Evolutionary conservation across 2,888 invertebrate species (phyloP).

Genomic region (Stenodera caucasica): DNA sequence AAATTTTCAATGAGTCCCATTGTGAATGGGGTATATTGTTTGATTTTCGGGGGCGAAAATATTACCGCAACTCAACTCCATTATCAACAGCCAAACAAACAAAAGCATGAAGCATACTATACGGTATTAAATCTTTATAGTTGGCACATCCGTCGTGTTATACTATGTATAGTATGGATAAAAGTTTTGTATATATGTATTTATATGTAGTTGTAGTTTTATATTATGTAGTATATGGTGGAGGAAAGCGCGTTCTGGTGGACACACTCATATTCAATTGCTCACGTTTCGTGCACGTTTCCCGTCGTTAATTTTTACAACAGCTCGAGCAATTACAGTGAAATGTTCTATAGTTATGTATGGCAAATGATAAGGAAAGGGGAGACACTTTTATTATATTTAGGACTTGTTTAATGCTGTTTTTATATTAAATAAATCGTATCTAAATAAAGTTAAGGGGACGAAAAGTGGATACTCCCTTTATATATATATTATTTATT

Average conservation of each 20-base stretch:
- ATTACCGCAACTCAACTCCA: slow-evolving; percentile 31
- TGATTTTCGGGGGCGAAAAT: slow-evolving; percentile 28
- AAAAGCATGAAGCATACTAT: slow-evolving; percentile 36
- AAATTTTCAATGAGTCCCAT: too few relatives aligned
- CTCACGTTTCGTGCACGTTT: slow-evolving; percentile 54
- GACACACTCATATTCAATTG: slow-evolving; percentile 54
- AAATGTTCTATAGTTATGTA: slow-evolving; percentile 40
- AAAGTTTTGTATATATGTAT: slow-evolving; percentile 3
- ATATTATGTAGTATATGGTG: slow-evolving; percentile 9
- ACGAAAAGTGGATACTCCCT: too few relatives aligned
- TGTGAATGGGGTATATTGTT: too few relatives aligned
- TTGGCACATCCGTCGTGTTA: slow-evolving; percentile 40
- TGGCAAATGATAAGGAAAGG: slow-evolving; percentile 34
- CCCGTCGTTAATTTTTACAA: slow-evolving; percentile 56
- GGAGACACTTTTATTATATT: neutral
- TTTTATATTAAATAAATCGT: too few relatives aligned
- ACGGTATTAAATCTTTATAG: slow-evolving; percentile 46
- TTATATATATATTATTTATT: too few relatives aligned
- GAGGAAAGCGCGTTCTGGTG: slow-evolving; percentile 39
- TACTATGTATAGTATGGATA: neutral
- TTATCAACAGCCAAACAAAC: slow-evolving; percentile 26
- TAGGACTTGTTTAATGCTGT: too few relatives aligned
- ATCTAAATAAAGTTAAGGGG: too few relatives aligned
- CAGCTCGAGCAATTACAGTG: slow-evolving; percentile 50
- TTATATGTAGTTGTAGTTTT: slow-evolving; percentile 14